Evolutionary conservation across 2,797 vertebrate species (phyloP).

Genomic region (Coluber constrictor): DNA sequence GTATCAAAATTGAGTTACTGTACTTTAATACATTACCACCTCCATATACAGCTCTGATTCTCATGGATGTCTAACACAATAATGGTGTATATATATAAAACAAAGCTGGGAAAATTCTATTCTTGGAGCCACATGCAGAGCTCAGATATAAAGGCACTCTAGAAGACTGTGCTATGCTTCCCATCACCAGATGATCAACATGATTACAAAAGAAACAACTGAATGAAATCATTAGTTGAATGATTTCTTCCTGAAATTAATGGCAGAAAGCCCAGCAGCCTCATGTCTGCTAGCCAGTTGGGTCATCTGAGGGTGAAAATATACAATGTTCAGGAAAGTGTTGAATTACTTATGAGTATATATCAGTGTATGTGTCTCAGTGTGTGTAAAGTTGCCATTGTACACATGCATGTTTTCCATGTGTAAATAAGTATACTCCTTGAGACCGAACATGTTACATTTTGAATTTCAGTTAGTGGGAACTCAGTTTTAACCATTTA

Average conservation of each 20-base stretch:
- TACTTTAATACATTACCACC: neutral
- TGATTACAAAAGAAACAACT: neutral
- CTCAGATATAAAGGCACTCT: neutral
- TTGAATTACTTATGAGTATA: neutral
- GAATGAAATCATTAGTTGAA: neutral
- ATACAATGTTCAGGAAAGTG: neutral
- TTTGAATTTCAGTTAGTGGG: neutral
- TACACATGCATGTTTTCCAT: neutral
- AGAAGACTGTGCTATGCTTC: neutral
- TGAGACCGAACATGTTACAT: neutral
- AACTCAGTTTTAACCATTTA: neutral
- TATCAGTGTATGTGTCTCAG: neutral
- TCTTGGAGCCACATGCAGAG: neutral
- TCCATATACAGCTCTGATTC: neutral
- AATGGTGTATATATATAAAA: neutral
- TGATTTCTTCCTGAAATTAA: neutral
- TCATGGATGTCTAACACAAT: neutral
- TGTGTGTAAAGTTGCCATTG: neutral
- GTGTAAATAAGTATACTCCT: neutral
- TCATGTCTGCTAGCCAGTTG: neutral
- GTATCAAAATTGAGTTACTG: neutral
- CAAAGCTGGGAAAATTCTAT: neutral
- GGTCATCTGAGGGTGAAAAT: neutral
- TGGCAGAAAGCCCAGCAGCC: neutral
- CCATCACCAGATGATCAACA: neutral